Conservation (phyloP, 2,113 vertebrate genomes). For the Naja naja region DNA sequence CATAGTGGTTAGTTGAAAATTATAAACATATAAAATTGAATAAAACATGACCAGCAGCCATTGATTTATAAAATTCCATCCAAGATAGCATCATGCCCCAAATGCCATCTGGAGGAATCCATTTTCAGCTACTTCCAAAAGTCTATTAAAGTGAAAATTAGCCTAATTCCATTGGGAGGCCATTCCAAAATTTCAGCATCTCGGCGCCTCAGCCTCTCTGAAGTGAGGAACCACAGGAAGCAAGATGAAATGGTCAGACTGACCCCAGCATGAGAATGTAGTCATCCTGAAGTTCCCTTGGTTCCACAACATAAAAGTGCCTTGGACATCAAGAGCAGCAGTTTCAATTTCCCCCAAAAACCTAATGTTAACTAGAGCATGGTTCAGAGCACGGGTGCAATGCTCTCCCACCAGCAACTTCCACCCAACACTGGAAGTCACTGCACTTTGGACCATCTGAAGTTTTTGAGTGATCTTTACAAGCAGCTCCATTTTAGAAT, state of each 20-base stretch:
- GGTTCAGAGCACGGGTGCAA: background rate
- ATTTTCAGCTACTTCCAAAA: background rate
- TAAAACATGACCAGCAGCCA: background rate
- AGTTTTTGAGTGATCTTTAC: background rate
- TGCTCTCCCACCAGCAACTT: background rate
- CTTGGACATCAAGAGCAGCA: background rate
- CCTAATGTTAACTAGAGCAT: background rate
- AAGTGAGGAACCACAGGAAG: background rate
- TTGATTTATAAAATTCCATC: background rate
- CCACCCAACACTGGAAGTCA: background rate
- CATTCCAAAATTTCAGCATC: background rate
- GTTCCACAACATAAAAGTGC: background rate
- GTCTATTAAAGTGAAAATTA: background rate
- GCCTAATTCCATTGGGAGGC: background rate
- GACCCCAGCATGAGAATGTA: background rate
- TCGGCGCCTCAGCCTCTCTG: background rate
- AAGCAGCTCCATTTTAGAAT: background rate
- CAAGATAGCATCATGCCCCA: background rate
- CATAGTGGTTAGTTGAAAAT: background rate
- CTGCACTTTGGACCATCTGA: background rate
- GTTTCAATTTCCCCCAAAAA: background rate
- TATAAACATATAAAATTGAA: background rate
- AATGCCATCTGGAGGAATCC: background rate
- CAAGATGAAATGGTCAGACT: background rate
- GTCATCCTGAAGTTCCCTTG: background rate